phyloP scores from a whole-genome alignment of 2,797 vertebrate species.

The Micromesistius poutassou region DNA sequence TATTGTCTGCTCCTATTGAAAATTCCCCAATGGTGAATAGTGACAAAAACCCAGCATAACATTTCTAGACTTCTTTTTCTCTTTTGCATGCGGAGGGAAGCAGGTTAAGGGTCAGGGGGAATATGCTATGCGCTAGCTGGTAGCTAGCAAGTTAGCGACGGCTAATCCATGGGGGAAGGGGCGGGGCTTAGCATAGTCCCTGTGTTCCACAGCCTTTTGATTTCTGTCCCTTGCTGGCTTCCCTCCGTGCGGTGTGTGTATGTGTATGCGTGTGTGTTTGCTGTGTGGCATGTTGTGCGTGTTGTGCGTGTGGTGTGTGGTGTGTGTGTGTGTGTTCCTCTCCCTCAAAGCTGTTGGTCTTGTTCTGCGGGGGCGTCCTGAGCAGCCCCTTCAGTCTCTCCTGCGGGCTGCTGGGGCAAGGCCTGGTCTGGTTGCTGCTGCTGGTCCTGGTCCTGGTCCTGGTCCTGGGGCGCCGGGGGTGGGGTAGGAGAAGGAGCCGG shows the following conservation, averaged over 20 bases:
- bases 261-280: neutral
- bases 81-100: constrained; percentile 23
- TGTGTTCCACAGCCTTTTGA: constrained; percentile 25
- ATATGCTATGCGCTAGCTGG: constrained; percentile 31
- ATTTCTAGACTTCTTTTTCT: constrained; percentile 31
- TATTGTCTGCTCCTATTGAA: neutral
- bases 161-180: constrained; percentile 27
- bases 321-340: neutral
- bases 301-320: no score
- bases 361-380: constrained; percentile 41
- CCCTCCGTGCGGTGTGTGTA: neutral
- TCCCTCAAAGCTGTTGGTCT: constrained; percentile 51
- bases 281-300: no score
- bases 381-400: constrained; percentile 32
- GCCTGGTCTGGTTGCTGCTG: neutral
- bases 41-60: constrained; percentile 29
- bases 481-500: constrained; percentile 44
- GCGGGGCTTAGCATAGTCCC: neutral
- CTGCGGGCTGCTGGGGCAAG: neutral
- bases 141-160: constrained; percentile 29
- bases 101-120: constrained; percentile 26
- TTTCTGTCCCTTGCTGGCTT: constrained; percentile 34
- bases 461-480: constrained; percentile 42
- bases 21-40: constrained; percentile 11
- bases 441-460: constrained; percentile 13